A percentile compares a stretch with the other conserved stretches of the same genome.
phyloP scores from a whole-genome alignment of 2,797 vertebrate species.

The Sphenopsis melanotis region DNA sequence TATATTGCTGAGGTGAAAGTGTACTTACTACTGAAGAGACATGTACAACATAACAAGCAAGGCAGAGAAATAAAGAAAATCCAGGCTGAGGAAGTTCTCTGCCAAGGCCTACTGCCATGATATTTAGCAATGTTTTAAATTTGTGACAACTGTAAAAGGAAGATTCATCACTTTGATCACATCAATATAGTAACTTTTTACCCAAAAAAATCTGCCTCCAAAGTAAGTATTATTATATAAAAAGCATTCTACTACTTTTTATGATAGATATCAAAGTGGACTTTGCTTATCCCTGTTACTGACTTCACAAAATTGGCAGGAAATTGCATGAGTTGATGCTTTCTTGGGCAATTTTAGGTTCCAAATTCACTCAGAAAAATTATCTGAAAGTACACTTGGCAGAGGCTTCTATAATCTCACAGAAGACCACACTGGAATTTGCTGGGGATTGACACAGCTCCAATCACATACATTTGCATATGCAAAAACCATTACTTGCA shows the following conservation, averaged over 20 bases:
- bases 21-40: not conserved
- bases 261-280: not conserved
- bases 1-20: not conserved
- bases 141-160: not conserved
- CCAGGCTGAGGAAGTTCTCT: not conserved
- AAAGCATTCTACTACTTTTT: not conserved
- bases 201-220: not conserved
- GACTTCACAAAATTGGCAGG: not conserved
- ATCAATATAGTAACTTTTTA: not conserved
- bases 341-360: not conserved
- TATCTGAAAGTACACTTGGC: conserved; percentile 6
- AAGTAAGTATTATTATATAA: not conserved
- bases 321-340: not conserved
- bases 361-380: conserved; percentile 4
- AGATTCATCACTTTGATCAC: not conserved
- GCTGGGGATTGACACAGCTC: not conserved
- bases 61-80: not conserved
- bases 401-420: not conserved
- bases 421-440: not conserved
- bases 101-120: not conserved
- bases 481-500: not conserved
- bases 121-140: not conserved
- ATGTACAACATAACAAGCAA: not conserved
- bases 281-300: not conserved
- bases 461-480: conserved; percentile 18